A percentile compares a stretch with the other conserved stretches of the same genome.
These are phyloP conservation scores for Unio delphinus DNA, from an alignment of 2,888 invertebrate genomes.

Conservation along the genomic window DNA sequence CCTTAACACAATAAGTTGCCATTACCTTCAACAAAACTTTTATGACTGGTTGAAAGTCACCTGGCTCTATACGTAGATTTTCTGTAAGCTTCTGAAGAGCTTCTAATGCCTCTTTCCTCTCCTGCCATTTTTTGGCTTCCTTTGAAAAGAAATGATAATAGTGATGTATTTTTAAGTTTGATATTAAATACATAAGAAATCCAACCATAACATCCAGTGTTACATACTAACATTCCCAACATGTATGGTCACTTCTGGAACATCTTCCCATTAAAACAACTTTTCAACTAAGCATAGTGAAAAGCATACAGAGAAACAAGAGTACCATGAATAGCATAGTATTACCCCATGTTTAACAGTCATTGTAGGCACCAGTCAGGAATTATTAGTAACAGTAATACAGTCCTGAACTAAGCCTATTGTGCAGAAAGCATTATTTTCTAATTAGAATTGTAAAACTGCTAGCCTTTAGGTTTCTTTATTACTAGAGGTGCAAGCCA, in stretches of 20 bases:
- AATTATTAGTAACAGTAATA: no score
- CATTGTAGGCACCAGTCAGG: background rate
- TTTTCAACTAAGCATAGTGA: no score
- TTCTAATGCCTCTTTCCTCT: conserved; percentile 93
- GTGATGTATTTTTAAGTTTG: background rate
- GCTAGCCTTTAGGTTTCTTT: no score
- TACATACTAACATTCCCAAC: no score
- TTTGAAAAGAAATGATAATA: conserved; percentile 25
- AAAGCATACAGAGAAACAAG: no score
- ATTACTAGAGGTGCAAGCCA: no score
- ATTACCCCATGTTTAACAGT: background rate
- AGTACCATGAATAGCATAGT: no score
- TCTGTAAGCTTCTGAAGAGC: conserved; percentile 82
- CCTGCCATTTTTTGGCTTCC: conserved; percentile 96
- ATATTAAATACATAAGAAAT: background rate
- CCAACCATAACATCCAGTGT: no score
- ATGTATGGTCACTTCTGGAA: no score
- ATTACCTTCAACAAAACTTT: conserved; percentile 87
- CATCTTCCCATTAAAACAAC: no score
- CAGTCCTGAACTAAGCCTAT: no score
- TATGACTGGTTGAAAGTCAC: conserved; percentile 93
- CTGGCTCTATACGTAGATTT: conserved; percentile 88
- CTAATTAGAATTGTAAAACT: no score
- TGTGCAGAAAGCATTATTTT: background rate
- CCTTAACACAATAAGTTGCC: background rate